These are phyloP conservation scores for Pomacea maculata DNA, from an alignment of 1,140 invertebrate genomes.

Conservation along the genomic window DNA sequence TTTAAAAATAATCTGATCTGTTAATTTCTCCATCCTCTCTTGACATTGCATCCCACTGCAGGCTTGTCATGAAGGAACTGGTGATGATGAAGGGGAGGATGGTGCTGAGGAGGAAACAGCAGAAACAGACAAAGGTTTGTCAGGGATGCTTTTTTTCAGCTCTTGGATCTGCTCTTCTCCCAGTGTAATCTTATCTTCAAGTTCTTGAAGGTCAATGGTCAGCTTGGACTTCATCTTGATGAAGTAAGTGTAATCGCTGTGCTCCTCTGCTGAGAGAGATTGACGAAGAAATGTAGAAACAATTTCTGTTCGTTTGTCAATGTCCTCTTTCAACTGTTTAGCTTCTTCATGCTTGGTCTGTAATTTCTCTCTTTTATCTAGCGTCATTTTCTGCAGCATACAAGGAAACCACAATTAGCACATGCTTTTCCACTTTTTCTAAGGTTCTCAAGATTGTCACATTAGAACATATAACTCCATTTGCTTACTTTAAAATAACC, in stretches of 20 bases:
- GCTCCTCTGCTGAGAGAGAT: conserved; percentile 80
- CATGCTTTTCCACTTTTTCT: no score
- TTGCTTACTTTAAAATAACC: no score
- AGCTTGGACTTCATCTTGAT: conserved; percentile 93
- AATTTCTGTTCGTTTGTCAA: conserved; percentile 81
- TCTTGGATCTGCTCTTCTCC: conserved; percentile 82
- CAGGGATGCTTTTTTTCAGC: conserved; percentile 57
- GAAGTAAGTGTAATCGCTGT: conserved; percentile 86
- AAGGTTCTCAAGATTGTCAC: no score
- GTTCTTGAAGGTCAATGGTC: conserved; percentile 84
- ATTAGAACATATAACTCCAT: no score
- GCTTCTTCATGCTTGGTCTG: conserved; percentile 85
- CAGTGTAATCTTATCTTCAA: conserved; percentile 87
- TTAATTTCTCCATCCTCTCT: not conserved
- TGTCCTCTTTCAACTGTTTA: conserved; percentile 82
- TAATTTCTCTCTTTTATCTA: conserved; percentile 82
- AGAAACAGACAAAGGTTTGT: not conserved
- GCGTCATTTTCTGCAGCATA: conserved; percentile 75
- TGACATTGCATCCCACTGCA: not conserved
- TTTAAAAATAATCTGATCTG: no score
- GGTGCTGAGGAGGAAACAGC: not conserved
- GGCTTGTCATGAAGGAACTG: not conserved
- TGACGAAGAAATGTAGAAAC: conserved; percentile 80
- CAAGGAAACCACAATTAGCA: not conserved
- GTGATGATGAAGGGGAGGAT: not conserved